Evolutionary conservation across 35 echinoderm and acorn worm species (phyloP).

Genomic region (Eucidaris tribuloides): DNA sequence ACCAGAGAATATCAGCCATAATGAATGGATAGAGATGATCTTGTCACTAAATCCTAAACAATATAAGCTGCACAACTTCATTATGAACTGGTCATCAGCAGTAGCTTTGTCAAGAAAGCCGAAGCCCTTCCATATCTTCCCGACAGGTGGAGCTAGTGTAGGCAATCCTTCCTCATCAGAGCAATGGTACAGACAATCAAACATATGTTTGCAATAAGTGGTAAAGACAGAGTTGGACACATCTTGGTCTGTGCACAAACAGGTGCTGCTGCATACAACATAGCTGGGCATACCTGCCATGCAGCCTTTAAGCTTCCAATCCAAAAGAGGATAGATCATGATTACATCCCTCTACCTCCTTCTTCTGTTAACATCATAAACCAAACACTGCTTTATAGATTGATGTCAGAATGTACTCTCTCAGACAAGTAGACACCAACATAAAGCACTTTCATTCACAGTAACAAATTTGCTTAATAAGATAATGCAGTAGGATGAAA

Average conservation of each 20-base stretch:
- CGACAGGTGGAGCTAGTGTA: not conserved
- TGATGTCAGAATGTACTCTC: too few relatives aligned
- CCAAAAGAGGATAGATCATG: not conserved
- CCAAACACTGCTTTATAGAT: too few relatives aligned
- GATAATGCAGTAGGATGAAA: too few relatives aligned
- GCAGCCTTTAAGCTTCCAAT: not conserved
- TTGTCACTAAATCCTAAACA: not conserved
- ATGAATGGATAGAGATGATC: not conserved
- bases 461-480: too few relatives aligned
- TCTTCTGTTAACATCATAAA: too few relatives aligned
- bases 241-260: not conserved
- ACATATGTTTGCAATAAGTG: not conserved
- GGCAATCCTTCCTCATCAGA: not conserved
- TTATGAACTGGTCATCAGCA: not conserved
- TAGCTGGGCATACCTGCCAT: not conserved
- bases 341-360: not conserved
- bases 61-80: not conserved
- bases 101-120: not conserved
- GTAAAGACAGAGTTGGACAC: not conserved
- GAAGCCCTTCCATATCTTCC: not conserved
- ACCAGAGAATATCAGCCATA: not conserved
- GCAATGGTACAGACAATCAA: not conserved
- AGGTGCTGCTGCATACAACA: not conserved
- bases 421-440: too few relatives aligned
- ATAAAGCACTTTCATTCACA: too few relatives aligned